phyloP scores from a whole-genome alignment of 2,113 vertebrate species.

The Bubo scandiacus region DNA sequence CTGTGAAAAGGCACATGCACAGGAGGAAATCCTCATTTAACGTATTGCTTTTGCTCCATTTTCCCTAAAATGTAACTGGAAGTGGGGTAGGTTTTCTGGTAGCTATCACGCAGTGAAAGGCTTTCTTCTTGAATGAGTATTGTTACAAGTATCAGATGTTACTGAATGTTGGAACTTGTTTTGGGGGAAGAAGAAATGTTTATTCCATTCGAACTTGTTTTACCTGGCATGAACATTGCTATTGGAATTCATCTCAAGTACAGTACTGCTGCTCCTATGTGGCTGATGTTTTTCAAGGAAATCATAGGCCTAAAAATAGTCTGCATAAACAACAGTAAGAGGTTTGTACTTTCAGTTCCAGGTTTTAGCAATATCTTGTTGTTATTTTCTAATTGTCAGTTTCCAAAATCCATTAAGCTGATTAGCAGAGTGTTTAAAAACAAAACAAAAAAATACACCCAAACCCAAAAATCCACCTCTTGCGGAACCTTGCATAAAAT shows the following conservation, averaged over 20 bases:
- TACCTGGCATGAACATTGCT: conserved; percentile 38
- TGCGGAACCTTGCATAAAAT: not conserved
- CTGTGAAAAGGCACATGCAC: not conserved
- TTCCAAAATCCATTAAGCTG: conserved; percentile 53
- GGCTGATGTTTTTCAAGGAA: conserved; percentile 74
- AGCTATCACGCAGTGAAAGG: not conserved
- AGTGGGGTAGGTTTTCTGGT: not conserved
- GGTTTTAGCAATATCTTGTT: conserved; percentile 63
- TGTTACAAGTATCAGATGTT: not conserved
- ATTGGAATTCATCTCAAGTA: conserved; percentile 55
- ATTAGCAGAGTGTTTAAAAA: conserved; percentile 31
- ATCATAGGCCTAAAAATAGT: conserved; percentile 72
- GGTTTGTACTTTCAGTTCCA: conserved; percentile 67
- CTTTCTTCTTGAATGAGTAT: not conserved
- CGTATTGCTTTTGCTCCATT: accelerated
- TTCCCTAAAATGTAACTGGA: not conserved
- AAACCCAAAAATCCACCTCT: not conserved
- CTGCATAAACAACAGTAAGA: conserved; percentile 71
- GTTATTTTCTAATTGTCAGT: conserved; percentile 62
- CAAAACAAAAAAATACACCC: not conserved
- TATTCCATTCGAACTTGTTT: conserved; percentile 38
- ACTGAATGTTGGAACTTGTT: not conserved
- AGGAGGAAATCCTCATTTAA: not conserved
- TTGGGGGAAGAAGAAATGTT: conserved; percentile 31
- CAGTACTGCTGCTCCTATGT: conserved; percentile 53